Evolutionary conservation across 1,140 invertebrate species (phyloP).

Genomic region (Aporrectodea caliginosa): DNA sequence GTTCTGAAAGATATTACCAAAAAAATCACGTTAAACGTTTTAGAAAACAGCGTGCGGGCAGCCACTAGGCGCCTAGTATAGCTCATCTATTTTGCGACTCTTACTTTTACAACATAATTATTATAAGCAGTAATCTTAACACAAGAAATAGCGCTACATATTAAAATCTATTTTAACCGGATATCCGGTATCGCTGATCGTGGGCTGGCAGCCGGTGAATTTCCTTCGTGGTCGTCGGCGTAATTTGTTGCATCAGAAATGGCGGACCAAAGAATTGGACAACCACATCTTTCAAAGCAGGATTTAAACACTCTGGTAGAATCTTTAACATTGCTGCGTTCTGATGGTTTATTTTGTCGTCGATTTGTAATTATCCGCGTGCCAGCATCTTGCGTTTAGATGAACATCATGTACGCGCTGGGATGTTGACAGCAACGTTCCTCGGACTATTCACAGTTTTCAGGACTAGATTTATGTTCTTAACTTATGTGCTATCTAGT

Average conservation of each 20-base stretch:
- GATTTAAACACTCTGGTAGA: not conserved
- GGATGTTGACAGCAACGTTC: not conserved
- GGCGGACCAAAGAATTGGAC: not conserved
- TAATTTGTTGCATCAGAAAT: not conserved
- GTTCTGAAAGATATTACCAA: no score
- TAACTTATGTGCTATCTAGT: not conserved
- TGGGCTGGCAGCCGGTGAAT: no score
- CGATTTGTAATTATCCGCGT: not conserved
- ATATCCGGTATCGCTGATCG: no score
- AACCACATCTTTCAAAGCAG: not conserved
- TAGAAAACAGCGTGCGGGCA: no score
- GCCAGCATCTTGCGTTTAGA: not conserved
- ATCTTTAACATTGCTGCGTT: not conserved
- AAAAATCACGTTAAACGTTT: no score
- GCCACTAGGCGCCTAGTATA: no score
- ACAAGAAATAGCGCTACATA: no score
- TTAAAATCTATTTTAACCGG: no score
- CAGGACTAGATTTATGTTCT: not conserved
- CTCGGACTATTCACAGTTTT: not conserved
- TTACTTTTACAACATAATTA: no score
- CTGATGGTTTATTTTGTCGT: not conserved
- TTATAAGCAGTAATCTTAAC: no score
- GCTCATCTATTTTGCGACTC: no score
- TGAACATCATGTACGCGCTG: not conserved
- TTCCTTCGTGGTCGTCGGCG: not conserved